Evolutionary conservation across 2,797 vertebrate species (phyloP).

Genomic region (Sebastes minor): DNA sequence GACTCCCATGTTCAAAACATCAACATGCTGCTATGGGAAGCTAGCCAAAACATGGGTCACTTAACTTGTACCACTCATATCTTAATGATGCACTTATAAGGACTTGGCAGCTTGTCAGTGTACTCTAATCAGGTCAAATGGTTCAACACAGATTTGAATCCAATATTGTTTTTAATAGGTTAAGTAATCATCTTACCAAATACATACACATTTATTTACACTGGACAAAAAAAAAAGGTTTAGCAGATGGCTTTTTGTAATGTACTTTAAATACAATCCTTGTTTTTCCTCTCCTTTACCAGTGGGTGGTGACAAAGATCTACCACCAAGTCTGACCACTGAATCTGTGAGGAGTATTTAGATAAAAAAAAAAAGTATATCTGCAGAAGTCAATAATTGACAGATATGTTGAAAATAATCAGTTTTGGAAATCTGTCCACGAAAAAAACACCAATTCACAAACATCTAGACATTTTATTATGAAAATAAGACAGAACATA

Average conservation of each 20-base stretch:
- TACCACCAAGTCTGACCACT: not conserved
- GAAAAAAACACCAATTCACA: constrained; percentile 15
- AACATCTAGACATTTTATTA: constrained; percentile 83
- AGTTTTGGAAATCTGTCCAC: not conserved
- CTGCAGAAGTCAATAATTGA: not conserved
- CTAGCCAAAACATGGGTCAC: not conserved
- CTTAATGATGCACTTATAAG: constrained; percentile 27
- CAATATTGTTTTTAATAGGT: not conserved
- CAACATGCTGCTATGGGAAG: not conserved
- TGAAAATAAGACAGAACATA: constrained; percentile 83
- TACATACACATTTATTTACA: not conserved
- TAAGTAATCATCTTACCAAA: not conserved
- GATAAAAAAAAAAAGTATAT: not conserved
- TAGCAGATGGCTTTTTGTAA: not conserved
- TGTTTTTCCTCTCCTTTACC: not conserved
- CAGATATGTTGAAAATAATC: too few relatives aligned
- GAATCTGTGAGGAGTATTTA: not conserved
- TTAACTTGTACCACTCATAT: not conserved
- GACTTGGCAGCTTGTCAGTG: not conserved
- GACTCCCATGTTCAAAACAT: not conserved
- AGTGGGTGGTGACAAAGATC: constrained; percentile 40
- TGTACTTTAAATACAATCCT: not conserved
- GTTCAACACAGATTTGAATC: not conserved
- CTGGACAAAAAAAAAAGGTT: not conserved
- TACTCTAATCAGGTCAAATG: not conserved